These are phyloP conservation scores for Rhinichthys klamathensis DNA, from an alignment of 2,113 vertebrate genomes.

Conservation along the genomic window DNA sequence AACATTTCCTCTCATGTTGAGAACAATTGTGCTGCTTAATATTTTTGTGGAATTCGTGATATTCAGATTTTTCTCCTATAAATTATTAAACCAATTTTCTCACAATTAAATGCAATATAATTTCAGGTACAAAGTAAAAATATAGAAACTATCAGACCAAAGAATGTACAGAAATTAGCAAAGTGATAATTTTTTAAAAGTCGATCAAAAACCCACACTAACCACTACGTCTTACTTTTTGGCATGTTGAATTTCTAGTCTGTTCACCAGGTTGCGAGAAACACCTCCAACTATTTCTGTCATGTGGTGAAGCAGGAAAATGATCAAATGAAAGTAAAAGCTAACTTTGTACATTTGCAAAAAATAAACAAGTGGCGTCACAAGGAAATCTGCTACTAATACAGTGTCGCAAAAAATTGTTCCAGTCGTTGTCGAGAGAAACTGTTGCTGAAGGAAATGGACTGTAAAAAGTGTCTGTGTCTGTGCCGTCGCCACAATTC, in stretches of 20 bases:
- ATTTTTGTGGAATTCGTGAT: neutral
- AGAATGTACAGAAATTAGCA: neutral
- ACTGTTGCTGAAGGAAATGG: neutral
- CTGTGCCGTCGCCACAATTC: rapidly evolving
- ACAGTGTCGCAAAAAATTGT: neutral
- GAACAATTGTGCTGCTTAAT: neutral
- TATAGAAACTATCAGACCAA: neutral
- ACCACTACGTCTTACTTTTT: neutral
- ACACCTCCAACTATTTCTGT: neutral
- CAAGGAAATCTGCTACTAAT: neutral
- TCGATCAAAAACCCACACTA: neutral
- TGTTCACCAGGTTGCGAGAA: neutral
- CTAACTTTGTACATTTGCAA: neutral
- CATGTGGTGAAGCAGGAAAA: neutral
- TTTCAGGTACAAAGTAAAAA: neutral
- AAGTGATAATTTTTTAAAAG: neutral
- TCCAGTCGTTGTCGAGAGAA: neutral
- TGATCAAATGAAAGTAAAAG: neutral
- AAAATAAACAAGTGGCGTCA: neutral
- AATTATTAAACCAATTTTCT: neutral
- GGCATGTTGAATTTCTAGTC: slow-evolving; percentile 23
- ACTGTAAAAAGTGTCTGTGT: neutral
- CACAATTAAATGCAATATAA: neutral
- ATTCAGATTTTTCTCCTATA: neutral
- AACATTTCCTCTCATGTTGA: too few relatives aligned